These are phyloP conservation scores for Palythoa caribaeorum DNA, from an alignment of 92 coral and sea anemone genomes.

Conservation along the genomic window DNA sequence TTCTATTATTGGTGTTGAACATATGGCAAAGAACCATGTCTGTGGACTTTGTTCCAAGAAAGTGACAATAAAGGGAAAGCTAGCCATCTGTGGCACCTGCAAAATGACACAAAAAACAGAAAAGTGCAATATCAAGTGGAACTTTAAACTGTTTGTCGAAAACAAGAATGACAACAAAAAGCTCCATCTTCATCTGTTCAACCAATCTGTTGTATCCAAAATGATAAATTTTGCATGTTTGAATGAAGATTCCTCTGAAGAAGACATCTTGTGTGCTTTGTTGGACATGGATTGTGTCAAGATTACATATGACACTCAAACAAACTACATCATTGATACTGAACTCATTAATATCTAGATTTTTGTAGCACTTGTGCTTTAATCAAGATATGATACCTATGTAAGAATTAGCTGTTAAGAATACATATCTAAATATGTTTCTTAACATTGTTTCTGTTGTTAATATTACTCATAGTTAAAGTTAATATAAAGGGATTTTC, in stretches of 20 bases:
- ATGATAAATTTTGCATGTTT: constrained; percentile 32
- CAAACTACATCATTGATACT: constrained; percentile 19
- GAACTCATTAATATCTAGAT: neutral
- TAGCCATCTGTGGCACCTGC: constrained; percentile 49
- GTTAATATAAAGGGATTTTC: constrained; percentile 13
- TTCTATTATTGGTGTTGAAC: constrained; percentile 41
- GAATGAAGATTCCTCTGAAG: constrained; percentile 34
- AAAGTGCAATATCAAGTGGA: constrained; percentile 28
- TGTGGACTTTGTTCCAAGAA: constrained; percentile 33
- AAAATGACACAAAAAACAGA: constrained; percentile 38
- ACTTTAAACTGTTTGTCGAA: constrained; percentile 30
- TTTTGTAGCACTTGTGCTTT: constrained; percentile 4
- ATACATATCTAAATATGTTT: constrained; percentile 4
- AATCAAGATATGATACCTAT: constrained; percentile 8
- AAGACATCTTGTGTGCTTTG: constrained; percentile 22
- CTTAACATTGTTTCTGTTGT: constrained; percentile 22
- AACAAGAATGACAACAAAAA: constrained; percentile 26
- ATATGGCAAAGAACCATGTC: constrained; percentile 32
- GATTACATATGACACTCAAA: constrained; percentile 24
- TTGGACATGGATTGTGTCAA: constrained; percentile 24
- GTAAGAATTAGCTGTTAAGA: constrained; percentile 1
- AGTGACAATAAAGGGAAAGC: constrained; percentile 46
- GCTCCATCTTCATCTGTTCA: constrained; percentile 43
- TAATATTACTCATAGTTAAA: neutral
- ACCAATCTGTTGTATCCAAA: constrained; percentile 46